A percentile compares a stretch with the other conserved stretches of the same genome.
phyloP scores from a whole-genome alignment of 2,888 invertebrate genomes.

The Cosmia trapezina region DNA sequence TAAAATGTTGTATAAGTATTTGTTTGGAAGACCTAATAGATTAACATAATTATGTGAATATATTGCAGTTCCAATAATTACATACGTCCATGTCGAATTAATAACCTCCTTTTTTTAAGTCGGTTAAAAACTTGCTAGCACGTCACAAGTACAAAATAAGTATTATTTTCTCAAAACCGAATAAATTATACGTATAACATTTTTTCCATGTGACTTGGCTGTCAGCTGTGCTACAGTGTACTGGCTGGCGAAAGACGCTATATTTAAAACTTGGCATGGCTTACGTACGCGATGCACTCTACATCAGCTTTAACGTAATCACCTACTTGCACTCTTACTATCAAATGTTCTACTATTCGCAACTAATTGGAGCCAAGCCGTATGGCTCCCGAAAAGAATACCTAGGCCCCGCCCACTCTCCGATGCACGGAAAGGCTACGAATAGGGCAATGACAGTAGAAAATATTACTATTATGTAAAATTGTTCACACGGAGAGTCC shows the following conservation, averaged over 20 bases:
- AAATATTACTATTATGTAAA: no score
- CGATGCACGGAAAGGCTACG: no score
- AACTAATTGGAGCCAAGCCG: constrained; percentile 29
- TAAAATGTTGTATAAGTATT: no score
- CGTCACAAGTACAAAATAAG: constrained; percentile 8
- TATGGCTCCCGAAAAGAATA: constrained; percentile 7
- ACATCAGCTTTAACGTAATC: constrained; percentile 69
- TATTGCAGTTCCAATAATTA: no score
- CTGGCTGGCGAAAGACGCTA: constrained; percentile 75
- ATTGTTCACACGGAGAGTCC: no score
- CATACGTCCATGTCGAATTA: no score
- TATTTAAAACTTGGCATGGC: constrained; percentile 84
- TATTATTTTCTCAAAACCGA: constrained; percentile 21
- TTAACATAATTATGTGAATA: no score
- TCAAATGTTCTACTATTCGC: constrained; percentile 45
- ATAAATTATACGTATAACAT: constrained; percentile 44
- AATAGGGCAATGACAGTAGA: no score
- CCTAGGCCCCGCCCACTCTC: background rate
- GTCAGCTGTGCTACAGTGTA: constrained; percentile 73
- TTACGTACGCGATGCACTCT: constrained; percentile 69
- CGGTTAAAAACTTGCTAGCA: background rate
- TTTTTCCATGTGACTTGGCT: constrained; percentile 82
- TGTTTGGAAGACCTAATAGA: no score
- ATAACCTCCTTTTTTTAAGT: no score
- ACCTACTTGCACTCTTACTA: constrained; percentile 69